Evolutionary conservation across 2,888 invertebrate genomes (phyloP), one percentile per base, ranked within the genome.

Genomic region (Aquatica leii): DNA sequence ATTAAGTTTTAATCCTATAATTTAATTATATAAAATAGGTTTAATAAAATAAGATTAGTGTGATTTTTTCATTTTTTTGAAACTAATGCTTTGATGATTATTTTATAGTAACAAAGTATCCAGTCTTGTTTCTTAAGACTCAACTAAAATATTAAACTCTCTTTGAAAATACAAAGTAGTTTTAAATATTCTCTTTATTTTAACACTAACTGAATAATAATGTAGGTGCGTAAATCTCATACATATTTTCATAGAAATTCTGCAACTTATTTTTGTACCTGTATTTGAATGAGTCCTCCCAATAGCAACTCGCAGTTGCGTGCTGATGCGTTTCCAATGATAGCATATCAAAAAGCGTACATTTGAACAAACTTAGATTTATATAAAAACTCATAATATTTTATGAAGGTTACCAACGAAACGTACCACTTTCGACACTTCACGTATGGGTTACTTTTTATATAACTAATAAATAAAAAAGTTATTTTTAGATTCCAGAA

Each of bases 261-360:
- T 57, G 69, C 69, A 66, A 66, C 65, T 67, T 69, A 69, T 69
- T 67, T 68, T 63, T 56, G 62, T 62, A 54, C 62, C 56, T 55
- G 70, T 66, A 70, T 68, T 68, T 66, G 57, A 62, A 64, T 62
- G 68, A 68, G 61, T 64, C 59, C 54, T 55, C 37, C 53, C 54
- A 56, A 56, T 35, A 62, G 57, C 63, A 63, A 55, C 67, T 67
- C 62, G 60, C 60, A 70, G 66, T 66, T 69, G 67, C 69, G 67
- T 68, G 68, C 67, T 72, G 70, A 72, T 72, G 72, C 69, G 69
- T 72, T 72, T 72, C 69, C 69, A 65, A 46, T 46, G 46, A 72
- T 72, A 68, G 63, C 62, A 65, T 66, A 65, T 68, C 60, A 60
- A 59, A 53, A 24, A 54, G 60, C 59, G 20, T 46, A 53, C 59